Conservation (phyloP, 2,888 invertebrate species). For the Pollenia griseotomentosa region DNA sequence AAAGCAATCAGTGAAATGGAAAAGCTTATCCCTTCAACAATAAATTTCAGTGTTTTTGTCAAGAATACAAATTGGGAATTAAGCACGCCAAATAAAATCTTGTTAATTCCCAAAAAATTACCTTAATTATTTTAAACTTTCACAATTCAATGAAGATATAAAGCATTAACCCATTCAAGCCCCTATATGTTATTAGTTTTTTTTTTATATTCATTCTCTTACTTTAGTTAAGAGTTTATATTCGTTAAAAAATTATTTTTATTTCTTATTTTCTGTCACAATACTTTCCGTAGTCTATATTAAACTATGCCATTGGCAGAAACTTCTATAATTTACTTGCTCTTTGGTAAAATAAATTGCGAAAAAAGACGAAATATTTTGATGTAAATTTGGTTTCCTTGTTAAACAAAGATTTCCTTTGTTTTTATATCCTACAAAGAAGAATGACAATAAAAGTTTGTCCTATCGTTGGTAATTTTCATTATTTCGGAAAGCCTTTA, state of each 20-base stretch:
- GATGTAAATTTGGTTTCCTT: constrained; percentile 46
- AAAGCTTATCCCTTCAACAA: no score
- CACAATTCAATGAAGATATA: no score
- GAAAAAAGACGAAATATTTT: constrained; percentile 15
- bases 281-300: not conserved
- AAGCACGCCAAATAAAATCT: no score
- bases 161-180: no score
- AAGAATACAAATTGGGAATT: no score
- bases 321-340: constrained; percentile 21
- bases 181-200: not conserved
- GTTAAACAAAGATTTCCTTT: constrained; percentile 56
- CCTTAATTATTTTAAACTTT: not conserved
- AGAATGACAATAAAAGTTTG: not conserved
- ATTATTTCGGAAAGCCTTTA: not conserved
- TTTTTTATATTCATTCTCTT: not conserved
- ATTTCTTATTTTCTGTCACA: constrained; percentile 11
- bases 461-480: not conserved
- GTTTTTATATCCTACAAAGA: constrained; percentile 12
- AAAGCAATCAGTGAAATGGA: no score
- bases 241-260: not conserved
- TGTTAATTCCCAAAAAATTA: not conserved
- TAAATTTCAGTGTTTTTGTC: no score
- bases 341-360: constrained; percentile 16
- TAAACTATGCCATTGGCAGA: constrained; percentile 19
- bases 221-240: not conserved